Evolutionary conservation across 2,113 vertebrate species (phyloP), one percentile per base, ranked within the genome.

Genomic region (Alligator mississippiensis): DNA sequence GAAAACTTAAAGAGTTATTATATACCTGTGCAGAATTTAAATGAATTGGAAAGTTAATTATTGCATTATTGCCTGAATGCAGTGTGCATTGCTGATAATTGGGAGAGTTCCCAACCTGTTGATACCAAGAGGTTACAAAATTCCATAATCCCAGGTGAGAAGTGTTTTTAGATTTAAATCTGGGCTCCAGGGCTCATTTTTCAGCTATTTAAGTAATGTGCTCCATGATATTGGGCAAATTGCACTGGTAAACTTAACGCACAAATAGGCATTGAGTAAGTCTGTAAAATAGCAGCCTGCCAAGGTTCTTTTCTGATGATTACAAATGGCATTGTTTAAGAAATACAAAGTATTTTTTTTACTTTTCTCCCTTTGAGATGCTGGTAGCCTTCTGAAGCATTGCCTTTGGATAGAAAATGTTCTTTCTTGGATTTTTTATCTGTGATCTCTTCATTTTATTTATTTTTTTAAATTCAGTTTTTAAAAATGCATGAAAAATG

Each of bases 381-480:
- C 74, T 79, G 54, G 79, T 88, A 59, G 38, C 90, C 60, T 83
- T 88, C 28, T 79, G 0, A 18, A 82, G 88, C 25, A 47, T 91
- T 90, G 58, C 86, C 90, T 95, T 95, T 94, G 79, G 66, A 68
- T 34, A 79, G 70, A 87, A 82, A 28, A 75, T 90, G 74, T 24
- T 96, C 88, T 93, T 4, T 2, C 55, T 90, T 87, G 38, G 66
- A n/a, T n/a, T 9, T 68, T 16, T 9, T 68, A 68, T 30, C n/a
- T 34, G 17, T 9, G 19, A 30, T 68, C n/a, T 68, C 30, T 68
- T 68, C 30, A 68, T n/a, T 68, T 68, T 34, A 10, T 19, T 30
- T 18, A 18, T 30, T 34, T 66, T 66, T 68, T 8, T 18, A 68
- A 68, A 68, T 16, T 28, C 27, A 28, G 2, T 66, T 66, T 8